Evolutionary conservation across 2,113 vertebrate species (phyloP), one percentile per base, ranked within the genome.

Genomic region (Rhagologus leucostigma): DNA sequence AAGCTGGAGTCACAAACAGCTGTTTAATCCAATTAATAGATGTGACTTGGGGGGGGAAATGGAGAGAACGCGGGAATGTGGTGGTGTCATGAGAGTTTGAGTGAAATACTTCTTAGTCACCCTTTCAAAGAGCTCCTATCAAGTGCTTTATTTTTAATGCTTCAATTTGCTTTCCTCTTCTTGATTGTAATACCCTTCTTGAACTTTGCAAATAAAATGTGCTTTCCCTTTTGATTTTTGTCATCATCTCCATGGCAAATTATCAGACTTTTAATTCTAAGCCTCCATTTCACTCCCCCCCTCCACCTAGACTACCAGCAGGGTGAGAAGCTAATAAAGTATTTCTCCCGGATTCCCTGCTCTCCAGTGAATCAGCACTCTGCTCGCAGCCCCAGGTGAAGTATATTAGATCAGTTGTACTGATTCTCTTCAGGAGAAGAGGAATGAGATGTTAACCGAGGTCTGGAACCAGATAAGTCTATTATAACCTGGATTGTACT

Each of bases 161-260:
- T 83, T 94, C 90, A 95, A 94, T 97, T 95, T 96, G 59, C 87
- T 94, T 96, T 84, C 85, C 90, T 95, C 85, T 78, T 63, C 95
- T 94, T 96, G 95, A 97, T 97, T 96, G 93, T 96, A 97, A 96
- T 95, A 95, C 75, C 85, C 92, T 96, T 73, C 92, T 97, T 96
- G 95, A 97, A 93, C 96, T 96, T 96, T 95, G 93, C 71, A 94
- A 93, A 94, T 91, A 96, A 90, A 94, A 84, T 94, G 90, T 91
- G 85, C 90, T 96, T 94, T 97, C 85, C 82, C 82, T 95, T 96
- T 88, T 96, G 91, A 96, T 95, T 96, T 94, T 90, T 93, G 87
- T 92, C 93, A 96, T 93, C 95, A 91, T 80, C 88, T 95, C 80
- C 69, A 81, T 96, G 96, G 92, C 94, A 96, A 95, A 70, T 78